Base-by-base conservation (phyloP, 2,888 invertebrate genomes). In the Tinea semifulvella region DNA sequence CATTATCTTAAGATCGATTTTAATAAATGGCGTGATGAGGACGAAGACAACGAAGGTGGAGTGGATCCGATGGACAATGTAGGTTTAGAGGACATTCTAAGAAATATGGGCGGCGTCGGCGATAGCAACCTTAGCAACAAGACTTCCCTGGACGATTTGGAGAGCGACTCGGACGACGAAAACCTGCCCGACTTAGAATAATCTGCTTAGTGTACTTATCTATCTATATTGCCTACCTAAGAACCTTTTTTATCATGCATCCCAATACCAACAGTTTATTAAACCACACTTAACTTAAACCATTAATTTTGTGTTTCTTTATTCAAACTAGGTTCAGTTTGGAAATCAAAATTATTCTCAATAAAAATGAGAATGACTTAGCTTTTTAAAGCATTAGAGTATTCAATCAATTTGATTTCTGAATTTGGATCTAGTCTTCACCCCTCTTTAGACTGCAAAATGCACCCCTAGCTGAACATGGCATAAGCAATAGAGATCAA, bases 1-100 rank as follows among this genome's bases (percentile, higher is more conserved):
- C 96, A 96, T 68, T 98, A 96, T 90, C 84, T 98, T 56, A 98
- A 97, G 83, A 91, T 96, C 57, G 98, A 98, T 68, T 99, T 98
- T 69, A 93, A 94, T 67, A 96, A 96, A 80, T 98, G 97, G 98
- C 89, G 88, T 76, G 98, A 98, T 79, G 98, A 98, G 74, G 94
- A 94, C 61, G 97, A 97, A 49, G 94, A 92, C 45, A 92, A 91
- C n/a, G 91, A 90, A 52, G 95, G 94, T 54, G 85, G 67, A 47
- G 65, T 53, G 40, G 66, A 61, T 47, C 28, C 16, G 19, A 35
- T 38, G 35, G 79, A 68, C 45, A 65, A 63, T 45, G 57, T 57
- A 39, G 77, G 88, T 60, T 75, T 88, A 48, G 86, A 86, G 63
- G 87, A 89, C 75, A 88, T 91, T 87, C 86, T 91, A 79, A 82